Evolutionary conservation across 2,888 invertebrate genomes (phyloP).

Genomic region (Euphydryas editha): DNA sequence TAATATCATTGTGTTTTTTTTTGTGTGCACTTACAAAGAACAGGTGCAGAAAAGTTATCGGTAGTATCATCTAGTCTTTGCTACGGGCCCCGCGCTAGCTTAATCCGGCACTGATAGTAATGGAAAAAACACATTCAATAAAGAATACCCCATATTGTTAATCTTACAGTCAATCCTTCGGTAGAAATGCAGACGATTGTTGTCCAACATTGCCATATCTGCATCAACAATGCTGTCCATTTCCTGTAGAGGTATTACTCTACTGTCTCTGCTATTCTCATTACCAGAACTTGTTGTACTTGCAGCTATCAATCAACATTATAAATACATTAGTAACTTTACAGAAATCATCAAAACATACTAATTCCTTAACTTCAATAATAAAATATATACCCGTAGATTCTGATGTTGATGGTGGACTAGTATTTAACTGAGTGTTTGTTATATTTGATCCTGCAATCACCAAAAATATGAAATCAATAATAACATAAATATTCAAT

Average conservation of each 20-base stretch:
- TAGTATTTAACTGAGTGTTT: constrained; percentile 48
- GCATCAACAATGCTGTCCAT: constrained; percentile 80
- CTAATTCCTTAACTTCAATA: background rate
- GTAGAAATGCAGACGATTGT: constrained; percentile 75
- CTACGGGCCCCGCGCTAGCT: no score
- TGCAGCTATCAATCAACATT: constrained; percentile 25
- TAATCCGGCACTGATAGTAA: no score
- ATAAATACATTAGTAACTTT: background rate
- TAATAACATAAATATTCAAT: background rate
- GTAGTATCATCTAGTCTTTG: no score
- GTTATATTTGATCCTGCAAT: constrained; percentile 57
- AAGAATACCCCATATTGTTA: background rate
- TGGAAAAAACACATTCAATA: background rate
- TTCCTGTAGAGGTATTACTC: constrained; percentile 72
- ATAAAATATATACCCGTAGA: constrained; percentile 56
- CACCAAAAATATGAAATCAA: background rate
- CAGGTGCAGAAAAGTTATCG: no score
- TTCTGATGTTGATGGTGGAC: constrained; percentile 48
- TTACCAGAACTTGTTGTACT: constrained; percentile 25
- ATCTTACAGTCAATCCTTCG: constrained; percentile 71
- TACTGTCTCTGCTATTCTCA: constrained; percentile 47
- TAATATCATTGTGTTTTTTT: no score
- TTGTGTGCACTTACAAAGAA: no score
- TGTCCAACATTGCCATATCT: constrained; percentile 75
- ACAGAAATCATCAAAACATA: constrained; percentile 19